These are phyloP conservation scores for Gallinago undulata DNA, from an alignment of 2,113 vertebrate genomes.

Conservation along the genomic window DNA sequence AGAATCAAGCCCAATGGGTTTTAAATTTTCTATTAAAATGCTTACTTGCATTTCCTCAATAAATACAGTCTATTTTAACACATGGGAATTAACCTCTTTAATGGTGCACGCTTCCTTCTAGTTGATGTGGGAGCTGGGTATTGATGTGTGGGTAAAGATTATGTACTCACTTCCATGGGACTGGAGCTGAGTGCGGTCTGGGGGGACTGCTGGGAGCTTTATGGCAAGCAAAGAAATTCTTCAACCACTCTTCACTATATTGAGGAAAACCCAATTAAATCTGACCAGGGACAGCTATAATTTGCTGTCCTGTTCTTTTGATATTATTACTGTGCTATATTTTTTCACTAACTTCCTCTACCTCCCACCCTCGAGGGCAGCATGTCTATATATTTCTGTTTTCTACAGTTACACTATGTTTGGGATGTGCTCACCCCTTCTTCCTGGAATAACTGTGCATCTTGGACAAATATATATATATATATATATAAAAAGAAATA, in stretches of 20 bases:
- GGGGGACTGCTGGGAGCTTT: conserved; percentile 52
- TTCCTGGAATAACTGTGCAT: neutral
- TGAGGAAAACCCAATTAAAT: conserved; percentile 64
- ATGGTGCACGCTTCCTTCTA: conserved; percentile 51
- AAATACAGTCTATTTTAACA: conserved; percentile 2
- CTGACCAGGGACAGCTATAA: conserved; percentile 51
- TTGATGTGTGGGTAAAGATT: conserved; percentile 60
- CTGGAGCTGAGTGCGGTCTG: conserved; percentile 45
- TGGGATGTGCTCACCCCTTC: neutral
- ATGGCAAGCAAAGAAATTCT: conserved; percentile 63
- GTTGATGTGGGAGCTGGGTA: conserved; percentile 45
- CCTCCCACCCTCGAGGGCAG: neutral
- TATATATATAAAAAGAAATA: neutral
- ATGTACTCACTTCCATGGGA: conserved; percentile 55
- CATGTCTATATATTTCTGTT: conserved; percentile 14
- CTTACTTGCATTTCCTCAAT: conserved; percentile 48
- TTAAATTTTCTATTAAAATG: conserved; percentile 60
- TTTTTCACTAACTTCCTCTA: conserved; percentile 41
- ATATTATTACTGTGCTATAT: conserved; percentile 38
- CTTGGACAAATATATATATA: neutral
- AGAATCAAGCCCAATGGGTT: conserved; percentile 11
- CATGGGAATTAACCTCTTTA: conserved; percentile 53
- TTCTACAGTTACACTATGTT: neutral
- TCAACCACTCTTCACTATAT: conserved; percentile 23
- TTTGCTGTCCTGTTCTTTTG: conserved; percentile 42